Base-by-base conservation (phyloP, 1,140 invertebrate species). In the Zaprionus ghesquierei region DNA sequence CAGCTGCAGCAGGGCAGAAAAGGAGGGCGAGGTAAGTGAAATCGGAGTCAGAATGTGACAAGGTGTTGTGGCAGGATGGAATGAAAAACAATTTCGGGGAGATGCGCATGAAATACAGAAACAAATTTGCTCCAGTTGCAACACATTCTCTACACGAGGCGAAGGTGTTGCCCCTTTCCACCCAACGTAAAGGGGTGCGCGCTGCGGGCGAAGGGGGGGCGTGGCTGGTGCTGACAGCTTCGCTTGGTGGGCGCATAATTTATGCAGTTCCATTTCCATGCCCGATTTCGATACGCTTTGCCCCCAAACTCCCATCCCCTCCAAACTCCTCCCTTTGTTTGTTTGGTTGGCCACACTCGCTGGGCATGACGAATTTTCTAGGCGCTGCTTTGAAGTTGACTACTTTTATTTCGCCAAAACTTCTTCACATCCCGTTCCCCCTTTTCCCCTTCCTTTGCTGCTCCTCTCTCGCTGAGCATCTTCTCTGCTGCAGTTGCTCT, bases 331-430 rank as follows among this genome's bases (percentile, higher is more conserved):
- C 5, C 0, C 33, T 35, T 13, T n/a, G 5, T 58, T 51, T 49
- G 38, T 69, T 69, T 61, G 49, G 65, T 38, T 63, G 69, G 15
- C 6, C 69, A 76, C 68, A 69, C 53, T 73, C 77, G 72, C 68
- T 69, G 81, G 68, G 81, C 77, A 68, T 85, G 81, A 85, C 81
- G 84, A 84, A 84, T 80, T 81, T n/a, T 85, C 53, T 70, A 56
- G 61, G 44, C 68, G 72, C 63, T 69, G 29, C 76, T 82, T 84
- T 84, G 80, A 84, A 79, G 81, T 85, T 61, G 10, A 41, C 54
- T 60, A 41, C 46, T 46, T 49, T 33, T 13, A 12, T 27, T 33
- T 25, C 44, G 72, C 49, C 27, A 74, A 66, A 80, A 35, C 50
- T 49, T 9, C 35, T n/a, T 35, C 12, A 0, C 13, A 8, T 6